Conservation (phyloP, 2,797 vertebrate genomes). For the Lagodon rhomboides region DNA sequence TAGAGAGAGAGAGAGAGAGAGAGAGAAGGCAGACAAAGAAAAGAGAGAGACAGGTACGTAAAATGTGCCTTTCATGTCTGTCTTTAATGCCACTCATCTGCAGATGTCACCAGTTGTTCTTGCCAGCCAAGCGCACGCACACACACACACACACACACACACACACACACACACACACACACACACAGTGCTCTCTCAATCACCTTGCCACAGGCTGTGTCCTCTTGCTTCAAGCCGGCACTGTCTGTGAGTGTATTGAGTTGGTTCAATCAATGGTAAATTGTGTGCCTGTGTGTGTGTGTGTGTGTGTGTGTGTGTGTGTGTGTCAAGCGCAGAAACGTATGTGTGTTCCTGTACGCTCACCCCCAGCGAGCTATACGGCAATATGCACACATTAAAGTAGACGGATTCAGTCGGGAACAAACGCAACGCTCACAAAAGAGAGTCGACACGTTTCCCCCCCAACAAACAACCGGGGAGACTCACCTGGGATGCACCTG, state of each 20-base stretch:
- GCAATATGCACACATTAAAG: slow-evolving; percentile 61
- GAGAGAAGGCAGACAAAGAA: slow-evolving; percentile 86
- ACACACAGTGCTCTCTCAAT: slow-evolving; percentile 57
- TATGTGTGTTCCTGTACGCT: slow-evolving; percentile 33
- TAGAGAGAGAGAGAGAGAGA: slow-evolving; percentile 12
- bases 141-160: slow-evolving; percentile 43
- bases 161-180: slow-evolving; percentile 39
- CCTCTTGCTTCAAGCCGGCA: slow-evolving; percentile 74
- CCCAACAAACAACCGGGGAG: slow-evolving; percentile 1
- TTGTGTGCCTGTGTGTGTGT: slow-evolving; percentile 49
- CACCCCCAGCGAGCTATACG: slow-evolving; percentile 35
- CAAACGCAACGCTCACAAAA: slow-evolving; percentile 3
- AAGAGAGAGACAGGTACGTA: slow-evolving; percentile 18
- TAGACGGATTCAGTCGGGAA: slow-evolving; percentile 33
- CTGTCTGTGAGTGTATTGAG: slow-evolving; percentile 74
- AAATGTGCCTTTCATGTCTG: slow-evolving; percentile 70
- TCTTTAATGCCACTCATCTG: slow-evolving; percentile 92
- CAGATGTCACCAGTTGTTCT: slow-evolving; percentile 94
- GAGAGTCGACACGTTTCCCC: neutral
- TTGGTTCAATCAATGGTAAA: slow-evolving; percentile 78
- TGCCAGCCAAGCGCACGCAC: slow-evolving; percentile 80
- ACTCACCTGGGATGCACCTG: slow-evolving; percentile 1
- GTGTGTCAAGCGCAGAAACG: slow-evolving; percentile 24
- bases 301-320: slow-evolving; percentile 31
- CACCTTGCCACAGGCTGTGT: slow-evolving; percentile 85